Base-by-base conservation (phyloP, 2,888 invertebrate genomes). In the Tachina grossa region DNA sequence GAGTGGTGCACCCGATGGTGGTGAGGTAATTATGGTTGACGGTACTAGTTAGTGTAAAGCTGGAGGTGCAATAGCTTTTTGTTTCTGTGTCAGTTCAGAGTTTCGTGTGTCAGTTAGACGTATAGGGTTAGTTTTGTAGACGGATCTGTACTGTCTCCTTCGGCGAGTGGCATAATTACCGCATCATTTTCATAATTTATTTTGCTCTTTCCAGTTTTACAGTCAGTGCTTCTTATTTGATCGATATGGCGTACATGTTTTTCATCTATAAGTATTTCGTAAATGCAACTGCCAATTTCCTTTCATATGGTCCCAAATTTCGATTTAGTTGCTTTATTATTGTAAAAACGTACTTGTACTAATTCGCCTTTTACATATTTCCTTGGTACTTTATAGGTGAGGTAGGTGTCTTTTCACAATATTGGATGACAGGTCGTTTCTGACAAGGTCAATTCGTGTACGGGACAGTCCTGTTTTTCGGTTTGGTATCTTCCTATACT, bases 201-300 rank as follows among this genome's bases (percentile, higher is more conserved):
- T 19, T 11, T 51, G 9, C 8, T 16, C 16, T 51, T 51, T 49
- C 8, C 11, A 13, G 71, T 10, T 16, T 61, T 61, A 13, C 41
- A 74, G 9, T 74, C 43, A 14, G 78, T 74, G 51, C 45, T 68
- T 59, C 63, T 22, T 8, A 83, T 55, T 39, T 79, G 78, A 47
- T 79, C 78, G 45, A 84, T 55, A 72, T 84, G 81, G 39, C 76
- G 80, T 45, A 41, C 63, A 19, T 76, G 49, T 69, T 80, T 65
- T 43, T 80, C 69, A 47, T 84, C 72, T 22, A 81, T 77, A 22
- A 77, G 57, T n/a, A 78, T 49, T 51, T 83, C 68, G 39, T 83
- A 83, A 63, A 84, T 68, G 49, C 69, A 39, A 16, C 61, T 79
- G n/a, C 78, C 68, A 22, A 74, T 53, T 14, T 22, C 61, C 19